Evolutionary conservation across 2,113 vertebrate species (phyloP).

Genomic region (Vulpes lagopus): DNA sequence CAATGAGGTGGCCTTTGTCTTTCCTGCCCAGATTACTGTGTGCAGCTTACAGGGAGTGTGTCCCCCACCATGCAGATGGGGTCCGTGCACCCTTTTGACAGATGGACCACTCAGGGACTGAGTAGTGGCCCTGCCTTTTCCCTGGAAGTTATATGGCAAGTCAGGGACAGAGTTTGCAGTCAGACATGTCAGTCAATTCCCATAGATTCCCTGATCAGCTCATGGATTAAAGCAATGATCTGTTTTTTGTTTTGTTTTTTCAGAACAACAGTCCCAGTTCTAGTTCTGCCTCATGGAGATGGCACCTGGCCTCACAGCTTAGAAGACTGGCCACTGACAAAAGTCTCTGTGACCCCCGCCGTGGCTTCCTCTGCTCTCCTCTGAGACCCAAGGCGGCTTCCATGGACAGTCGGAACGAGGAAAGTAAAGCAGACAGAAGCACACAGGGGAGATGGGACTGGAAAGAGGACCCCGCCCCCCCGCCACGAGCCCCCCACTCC

Average conservation of each 20-base stretch:
- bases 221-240: not conserved
- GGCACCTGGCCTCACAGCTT: not conserved
- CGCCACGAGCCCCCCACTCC: too few relatives aligned
- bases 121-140: not conserved
- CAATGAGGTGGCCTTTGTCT: fast-evolving
- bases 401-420: not conserved
- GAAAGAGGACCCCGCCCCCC: not conserved
- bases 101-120: not conserved
- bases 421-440: not conserved
- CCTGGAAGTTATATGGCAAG: not conserved
- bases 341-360: not conserved
- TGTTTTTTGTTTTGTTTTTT: not conserved
- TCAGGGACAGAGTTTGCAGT: not conserved
- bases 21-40: fast-evolving
- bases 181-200: not conserved
- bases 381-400: too few relatives aligned
- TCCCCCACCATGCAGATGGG: too few relatives aligned
- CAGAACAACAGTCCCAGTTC: not conserved
- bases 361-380: too few relatives aligned
- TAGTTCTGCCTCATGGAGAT: not conserved
- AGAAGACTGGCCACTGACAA: not conserved
- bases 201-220: not conserved
- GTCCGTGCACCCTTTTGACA: not conserved
- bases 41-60: fast-evolving
- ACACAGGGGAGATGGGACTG: too few relatives aligned